Evolutionary conservation across 2,888 invertebrate genomes (phyloP).

Genomic region (Adineta ricciae): DNA sequence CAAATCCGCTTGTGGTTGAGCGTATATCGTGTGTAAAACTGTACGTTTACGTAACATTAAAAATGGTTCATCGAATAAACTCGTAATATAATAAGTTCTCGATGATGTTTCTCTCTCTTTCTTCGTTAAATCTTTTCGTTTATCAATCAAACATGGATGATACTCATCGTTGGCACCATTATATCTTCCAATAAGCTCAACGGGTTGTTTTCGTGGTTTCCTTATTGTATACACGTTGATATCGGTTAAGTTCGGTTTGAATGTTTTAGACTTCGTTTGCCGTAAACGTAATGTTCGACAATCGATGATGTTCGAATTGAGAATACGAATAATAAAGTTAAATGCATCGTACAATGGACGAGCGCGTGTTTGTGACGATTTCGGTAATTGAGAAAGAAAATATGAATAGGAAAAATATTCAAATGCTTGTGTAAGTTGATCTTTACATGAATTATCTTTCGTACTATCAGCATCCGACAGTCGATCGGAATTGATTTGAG

Average conservation of each 20-base stretch:
- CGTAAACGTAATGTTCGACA: not conserved
- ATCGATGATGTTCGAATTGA: not conserved
- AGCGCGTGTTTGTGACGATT: not conserved
- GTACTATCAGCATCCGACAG: not conserved
- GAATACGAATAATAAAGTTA: not conserved
- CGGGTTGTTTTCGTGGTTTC: not conserved
- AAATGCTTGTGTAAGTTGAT: not conserved
- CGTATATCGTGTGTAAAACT: not conserved
- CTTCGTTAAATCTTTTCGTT: not conserved
- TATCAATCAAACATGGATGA: not conserved
- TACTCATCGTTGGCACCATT: not conserved
- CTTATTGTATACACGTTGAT: not conserved
- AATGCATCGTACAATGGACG: not conserved
- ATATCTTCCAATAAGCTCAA: not conserved
- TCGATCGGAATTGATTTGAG: not conserved
- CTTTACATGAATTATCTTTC: not conserved
- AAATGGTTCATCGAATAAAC: slow-evolving; percentile 17
- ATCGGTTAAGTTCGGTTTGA: not conserved
- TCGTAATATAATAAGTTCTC: not conserved
- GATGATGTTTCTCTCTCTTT: not conserved
- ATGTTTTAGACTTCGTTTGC: not conserved
- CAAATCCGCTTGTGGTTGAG: not conserved
- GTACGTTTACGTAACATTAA: not conserved
- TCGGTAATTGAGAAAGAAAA: not conserved
- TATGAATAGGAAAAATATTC: not conserved